Conservation (phyloP, 2,888 invertebrate genomes). For the Andrena dorsata region DNA sequence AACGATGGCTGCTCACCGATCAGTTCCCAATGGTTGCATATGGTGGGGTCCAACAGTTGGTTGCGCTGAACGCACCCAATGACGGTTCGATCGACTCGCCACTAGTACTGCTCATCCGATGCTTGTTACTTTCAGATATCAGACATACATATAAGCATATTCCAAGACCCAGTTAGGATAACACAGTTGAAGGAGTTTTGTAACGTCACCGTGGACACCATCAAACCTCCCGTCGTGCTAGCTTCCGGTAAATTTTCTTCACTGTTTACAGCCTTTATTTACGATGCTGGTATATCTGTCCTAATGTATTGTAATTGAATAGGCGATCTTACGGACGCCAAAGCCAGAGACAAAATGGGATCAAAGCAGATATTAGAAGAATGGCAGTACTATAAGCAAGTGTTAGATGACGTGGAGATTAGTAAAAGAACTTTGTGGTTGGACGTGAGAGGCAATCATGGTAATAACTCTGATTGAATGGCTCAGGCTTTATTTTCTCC, state of each 20-base stretch:
- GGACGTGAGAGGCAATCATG: constrained; percentile 97
- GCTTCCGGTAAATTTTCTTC: constrained; percentile 89
- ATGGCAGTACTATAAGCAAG: constrained; percentile 92
- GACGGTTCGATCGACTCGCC: not conserved
- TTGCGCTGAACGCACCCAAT: not conserved
- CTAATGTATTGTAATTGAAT: constrained; percentile 14
- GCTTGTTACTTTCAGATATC: constrained; percentile 88
- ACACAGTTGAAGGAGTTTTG: constrained; percentile 93
- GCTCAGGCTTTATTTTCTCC: not conserved
- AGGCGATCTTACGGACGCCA: constrained; percentile 95
- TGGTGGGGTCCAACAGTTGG: too few species aligned
- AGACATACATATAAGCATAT: constrained; percentile 95
- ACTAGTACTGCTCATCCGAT: not conserved
- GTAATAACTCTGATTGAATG: constrained; percentile 85
- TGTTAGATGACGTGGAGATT: constrained; percentile 89
- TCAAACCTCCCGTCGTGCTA: constrained; percentile 92
- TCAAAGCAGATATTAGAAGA: constrained; percentile 93
- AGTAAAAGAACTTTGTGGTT: constrained; percentile 92
- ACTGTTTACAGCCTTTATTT: not conserved
- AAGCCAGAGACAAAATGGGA: constrained; percentile 91
- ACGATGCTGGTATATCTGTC: not conserved
- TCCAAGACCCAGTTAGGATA: constrained; percentile 90
- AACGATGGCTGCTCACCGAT: too few species aligned
- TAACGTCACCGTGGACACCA: constrained; percentile 89
- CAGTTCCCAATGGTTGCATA: too few species aligned